phyloP scores from a whole-genome alignment of 1,140 invertebrate genomes.

The Diabrotica undecimpunctata region DNA sequence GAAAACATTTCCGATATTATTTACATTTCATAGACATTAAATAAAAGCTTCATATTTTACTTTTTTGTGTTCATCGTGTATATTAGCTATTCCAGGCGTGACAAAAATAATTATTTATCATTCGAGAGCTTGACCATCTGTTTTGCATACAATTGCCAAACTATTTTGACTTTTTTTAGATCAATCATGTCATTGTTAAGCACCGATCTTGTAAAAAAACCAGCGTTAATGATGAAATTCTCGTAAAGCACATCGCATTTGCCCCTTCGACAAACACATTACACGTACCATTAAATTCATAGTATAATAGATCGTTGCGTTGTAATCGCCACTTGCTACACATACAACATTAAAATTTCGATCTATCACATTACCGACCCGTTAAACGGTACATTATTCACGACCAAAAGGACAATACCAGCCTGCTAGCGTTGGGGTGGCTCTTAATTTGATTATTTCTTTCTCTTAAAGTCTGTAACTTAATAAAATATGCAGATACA shows the following conservation, averaged over 20 bases:
- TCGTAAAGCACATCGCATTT: neutral
- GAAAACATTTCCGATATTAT: too few species aligned
- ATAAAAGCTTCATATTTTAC: too few species aligned
- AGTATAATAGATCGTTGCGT: neutral
- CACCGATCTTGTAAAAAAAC: neutral
- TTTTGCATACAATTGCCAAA: neutral
- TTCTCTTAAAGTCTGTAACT: constrained; percentile 1
- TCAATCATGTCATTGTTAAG: neutral
- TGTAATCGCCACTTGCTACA: neutral
- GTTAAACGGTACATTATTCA: constrained; percentile 2
- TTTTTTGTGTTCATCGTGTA: too few species aligned
- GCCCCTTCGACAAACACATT: neutral
- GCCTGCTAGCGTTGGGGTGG: neutral
- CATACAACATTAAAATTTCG: neutral
- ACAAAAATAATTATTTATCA: neutral
- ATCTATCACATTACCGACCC: neutral
- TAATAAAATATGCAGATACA: constrained; percentile 1
- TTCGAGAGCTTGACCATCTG: neutral
- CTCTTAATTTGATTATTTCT: constrained; percentile 3
- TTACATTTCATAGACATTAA: too few species aligned
- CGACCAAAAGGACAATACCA: neutral
- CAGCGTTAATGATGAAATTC: neutral
- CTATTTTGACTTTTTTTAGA: neutral
- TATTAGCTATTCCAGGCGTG: too few species aligned
- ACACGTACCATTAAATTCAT: neutral